Percentiles rank a stretch among this genome's conserved stretches.
These are phyloP conservation scores for Lutraria lutraria DNA, from an alignment of 2,888 invertebrate genomes.

Conservation along the genomic window DNA sequence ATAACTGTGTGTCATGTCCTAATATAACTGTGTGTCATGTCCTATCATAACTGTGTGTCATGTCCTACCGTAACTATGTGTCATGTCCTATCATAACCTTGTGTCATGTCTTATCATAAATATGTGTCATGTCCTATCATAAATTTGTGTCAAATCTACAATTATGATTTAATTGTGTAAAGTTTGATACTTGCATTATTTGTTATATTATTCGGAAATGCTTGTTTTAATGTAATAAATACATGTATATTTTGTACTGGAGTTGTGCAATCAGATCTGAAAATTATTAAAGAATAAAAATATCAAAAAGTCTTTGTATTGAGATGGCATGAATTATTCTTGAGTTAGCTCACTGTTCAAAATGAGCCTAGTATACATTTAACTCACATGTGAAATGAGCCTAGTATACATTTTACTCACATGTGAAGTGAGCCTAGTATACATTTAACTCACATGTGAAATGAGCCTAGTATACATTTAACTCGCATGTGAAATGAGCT, in stretches of 20 bases:
- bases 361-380: too few species aligned
- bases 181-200: not conserved
- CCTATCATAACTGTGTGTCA: not conserved
- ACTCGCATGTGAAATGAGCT: too few species aligned
- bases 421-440: too few species aligned
- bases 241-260: constrained; percentile 9
- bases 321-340: not conserved
- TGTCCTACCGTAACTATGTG: not conserved
- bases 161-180: not conserved
- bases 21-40: not conserved
- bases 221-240: not conserved
- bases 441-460: too few species aligned
- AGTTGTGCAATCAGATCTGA: constrained; percentile 25
- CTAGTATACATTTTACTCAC: too few species aligned
- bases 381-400: too few species aligned
- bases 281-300: constrained; percentile 3
- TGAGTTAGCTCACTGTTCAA: too few species aligned
- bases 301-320: not conserved
- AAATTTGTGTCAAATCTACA: not conserved
- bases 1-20: not conserved
- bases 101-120: not conserved
- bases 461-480: too few species aligned
- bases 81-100: not conserved
- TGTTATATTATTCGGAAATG: not conserved
- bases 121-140: not conserved